Evolutionary conservation across 1,140 invertebrate genomes (phyloP), one percentile per base, ranked within the genome.

Genomic region (Drosophila pseudoananassae): DNA sequence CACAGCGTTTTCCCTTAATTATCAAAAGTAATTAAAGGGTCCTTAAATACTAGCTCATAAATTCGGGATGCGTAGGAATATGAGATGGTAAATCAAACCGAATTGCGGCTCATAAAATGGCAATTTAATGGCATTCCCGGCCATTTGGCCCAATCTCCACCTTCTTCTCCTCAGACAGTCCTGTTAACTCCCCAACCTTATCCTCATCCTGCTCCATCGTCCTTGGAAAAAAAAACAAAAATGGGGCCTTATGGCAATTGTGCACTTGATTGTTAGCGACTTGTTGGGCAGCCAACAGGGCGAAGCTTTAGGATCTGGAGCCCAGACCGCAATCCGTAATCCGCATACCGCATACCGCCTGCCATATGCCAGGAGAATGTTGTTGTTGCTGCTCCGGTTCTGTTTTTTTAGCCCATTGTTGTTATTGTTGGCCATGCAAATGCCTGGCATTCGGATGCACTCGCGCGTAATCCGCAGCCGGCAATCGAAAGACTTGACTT

Each of bases 221-320:
- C 43, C 43, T 46, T 33, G 31, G 7, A 27, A 7, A 27, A 27
- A 27, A 27, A 25, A 27, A 25, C 4, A 17, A 45, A 45, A 45
- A 17, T 20, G 27, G n/a, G 61, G 53, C 66, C 71, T 74, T 66
- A 68, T 51, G 64, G 33, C 77, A 85, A 81, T 81, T 85, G 74
- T 70, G 78, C 82, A 87, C 82, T 85, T 87, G 82, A 85, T 85
- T 69, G 69, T 85, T 85, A 87, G 69, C 82, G 82, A 50, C 78
- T 74, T 87, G 82, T 85, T 85, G 82, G 78, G 83, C 82, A 85
- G 38, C 68, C 82, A 85, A 85, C 82, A 85, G 74, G 82, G 69
- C 82, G 74, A 20, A 46, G 43, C 43, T 20, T 46, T 46, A 46
- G 43, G 66, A 80, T 75, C 72, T 20, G 15, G 17, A 66, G 40